A percentile compares a stretch with the other conserved stretches of the same genome.
Evolutionary conservation across 2,888 invertebrate species (phyloP).

Genomic region (Rhagophthalmus giganteus): DNA sequence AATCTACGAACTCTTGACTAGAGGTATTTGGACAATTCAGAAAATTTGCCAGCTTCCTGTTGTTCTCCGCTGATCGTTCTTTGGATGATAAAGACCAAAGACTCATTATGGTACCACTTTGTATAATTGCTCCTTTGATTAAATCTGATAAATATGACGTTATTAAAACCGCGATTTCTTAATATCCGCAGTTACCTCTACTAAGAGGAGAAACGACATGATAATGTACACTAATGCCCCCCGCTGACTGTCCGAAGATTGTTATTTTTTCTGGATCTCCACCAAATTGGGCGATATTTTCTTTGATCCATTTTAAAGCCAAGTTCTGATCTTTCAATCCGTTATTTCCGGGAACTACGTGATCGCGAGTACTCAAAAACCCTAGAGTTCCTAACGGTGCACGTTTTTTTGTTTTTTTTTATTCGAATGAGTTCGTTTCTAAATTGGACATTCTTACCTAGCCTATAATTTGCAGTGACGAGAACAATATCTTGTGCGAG

Average conservation of each 20-base stretch:
- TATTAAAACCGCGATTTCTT: not conserved
- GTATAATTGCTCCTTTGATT: conserved; percentile 65
- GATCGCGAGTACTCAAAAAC: conserved; percentile 48
- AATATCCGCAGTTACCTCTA: conserved; percentile 40
- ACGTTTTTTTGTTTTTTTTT: not conserved
- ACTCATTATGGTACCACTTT: conserved; percentile 70
- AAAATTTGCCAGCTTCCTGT: conserved; percentile 63
- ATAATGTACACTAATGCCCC: conserved; percentile 53
- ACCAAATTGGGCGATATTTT: conserved; percentile 52
- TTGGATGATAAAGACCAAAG: conserved; percentile 54
- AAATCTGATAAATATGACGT: conserved; percentile 7
- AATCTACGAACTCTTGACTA: conserved; percentile 60
- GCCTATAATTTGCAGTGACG: conserved; percentile 46
- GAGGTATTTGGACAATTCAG: conserved; percentile 63
- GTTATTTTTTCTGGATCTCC: conserved; percentile 52
- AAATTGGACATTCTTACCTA: conserved; percentile 28
- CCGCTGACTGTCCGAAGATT: conserved; percentile 54
- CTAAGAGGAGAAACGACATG: conserved; percentile 54
- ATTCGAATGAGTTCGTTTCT: too few relatives aligned
- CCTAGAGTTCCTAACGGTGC: conserved; percentile 50
- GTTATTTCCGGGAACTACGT: conserved; percentile 53
- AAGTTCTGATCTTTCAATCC: conserved; percentile 54
- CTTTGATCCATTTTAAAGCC: conserved; percentile 51
- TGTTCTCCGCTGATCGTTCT: conserved; percentile 62
- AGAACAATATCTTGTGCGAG: conserved; percentile 71